Percentiles rank a stretch among this genome's conserved stretches.
Conservation (phyloP, 1,140 invertebrate genomes). For the Phortica variegata region DNA sequence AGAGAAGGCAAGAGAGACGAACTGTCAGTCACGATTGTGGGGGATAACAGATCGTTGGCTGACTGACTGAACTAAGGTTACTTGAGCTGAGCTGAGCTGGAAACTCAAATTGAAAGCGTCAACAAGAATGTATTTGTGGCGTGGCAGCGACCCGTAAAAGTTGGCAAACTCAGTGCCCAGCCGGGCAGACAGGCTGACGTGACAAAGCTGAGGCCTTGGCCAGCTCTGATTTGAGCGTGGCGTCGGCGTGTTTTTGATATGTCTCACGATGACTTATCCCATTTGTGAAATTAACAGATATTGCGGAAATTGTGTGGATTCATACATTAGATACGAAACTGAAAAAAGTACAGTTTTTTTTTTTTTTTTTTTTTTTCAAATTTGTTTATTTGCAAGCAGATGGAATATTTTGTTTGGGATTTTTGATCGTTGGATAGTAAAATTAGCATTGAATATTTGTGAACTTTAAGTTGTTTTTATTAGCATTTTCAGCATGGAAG, state of each 20-base stretch:
- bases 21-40: not conserved
- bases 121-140: slow-evolving; percentile 26
- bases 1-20: slow-evolving; percentile 17
- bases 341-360: too few species aligned
- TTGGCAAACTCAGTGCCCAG: not conserved
- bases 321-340: too few species aligned
- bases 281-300: slow-evolving; percentile 1
- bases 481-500: too few species aligned
- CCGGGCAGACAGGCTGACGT: not conserved
- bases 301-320: slow-evolving; percentile 29
- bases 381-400: too few species aligned
- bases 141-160: slow-evolving; percentile 40
- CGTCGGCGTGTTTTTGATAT: too few species aligned
- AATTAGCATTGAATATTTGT: too few species aligned
- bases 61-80: slow-evolving; percentile 4
- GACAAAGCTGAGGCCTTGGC: slow-evolving; percentile 9
- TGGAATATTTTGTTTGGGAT: too few species aligned
- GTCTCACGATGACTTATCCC: too few species aligned
- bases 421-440: too few species aligned
- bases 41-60: slow-evolving; percentile 4
- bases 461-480: too few species aligned
- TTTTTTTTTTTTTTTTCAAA: too few species aligned
- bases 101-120: slow-evolving; percentile 48
- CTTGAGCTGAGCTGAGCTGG: not conserved
- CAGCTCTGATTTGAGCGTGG: too few species aligned